phyloP scores from a whole-genome alignment of 2,888 invertebrate genomes.

The Hipparchia sbordonii region DNA sequence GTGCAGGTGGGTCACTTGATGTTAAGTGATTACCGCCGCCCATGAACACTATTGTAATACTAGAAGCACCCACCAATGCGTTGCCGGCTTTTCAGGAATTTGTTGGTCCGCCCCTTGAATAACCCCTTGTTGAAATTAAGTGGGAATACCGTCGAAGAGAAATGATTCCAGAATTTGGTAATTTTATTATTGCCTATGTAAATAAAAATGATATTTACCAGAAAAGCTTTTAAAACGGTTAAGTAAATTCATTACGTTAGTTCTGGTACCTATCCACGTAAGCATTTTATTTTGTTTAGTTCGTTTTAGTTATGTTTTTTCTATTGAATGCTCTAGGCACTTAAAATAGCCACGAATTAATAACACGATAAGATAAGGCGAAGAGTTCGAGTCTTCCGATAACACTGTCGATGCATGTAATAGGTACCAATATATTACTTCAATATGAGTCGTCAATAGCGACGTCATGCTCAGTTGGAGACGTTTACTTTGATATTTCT shows the following conservation, averaged over 20 bases:
- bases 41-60: too few species aligned
- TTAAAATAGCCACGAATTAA: constrained; percentile 44
- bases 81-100: too few species aligned
- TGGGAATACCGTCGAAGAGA: too few species aligned
- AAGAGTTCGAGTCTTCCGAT: constrained; percentile 68
- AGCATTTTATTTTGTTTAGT: constrained; percentile 1
- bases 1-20: too few species aligned
- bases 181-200: not conserved
- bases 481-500: constrained; percentile 31
- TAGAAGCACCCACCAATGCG: too few species aligned
- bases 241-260: not conserved
- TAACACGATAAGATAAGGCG: constrained; percentile 75
- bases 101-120: too few species aligned
- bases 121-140: too few species aligned
- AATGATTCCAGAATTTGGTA: too few species aligned
- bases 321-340: constrained; percentile 28
- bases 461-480: constrained; percentile 54
- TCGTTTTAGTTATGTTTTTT: not conserved
- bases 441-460: constrained; percentile 64
- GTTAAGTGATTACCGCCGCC: too few species aligned
- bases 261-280: not conserved
- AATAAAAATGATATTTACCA: not conserved
- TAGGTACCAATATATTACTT: constrained; percentile 19
- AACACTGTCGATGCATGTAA: constrained; percentile 62
- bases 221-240: not conserved